Conservation (phyloP, 2,113 vertebrate species). For the Gambusia holbrooki region DNA sequence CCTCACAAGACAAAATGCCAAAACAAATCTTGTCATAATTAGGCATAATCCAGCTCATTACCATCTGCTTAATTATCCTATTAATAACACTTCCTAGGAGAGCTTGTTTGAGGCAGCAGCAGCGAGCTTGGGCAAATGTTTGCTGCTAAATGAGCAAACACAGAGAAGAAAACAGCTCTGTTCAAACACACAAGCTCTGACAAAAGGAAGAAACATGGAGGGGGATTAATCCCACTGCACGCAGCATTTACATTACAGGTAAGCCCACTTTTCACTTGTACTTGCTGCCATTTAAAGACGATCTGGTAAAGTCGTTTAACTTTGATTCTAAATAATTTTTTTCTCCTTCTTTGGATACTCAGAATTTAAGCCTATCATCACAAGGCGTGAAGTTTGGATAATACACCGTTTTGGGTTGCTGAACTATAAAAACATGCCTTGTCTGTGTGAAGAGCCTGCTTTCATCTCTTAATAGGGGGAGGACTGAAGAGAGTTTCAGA, state of each 20-base stretch:
- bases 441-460: conserved; percentile 3
- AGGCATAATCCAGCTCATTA: conserved; percentile 99
- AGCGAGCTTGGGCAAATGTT: conserved; percentile 91
- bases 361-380: background rate
- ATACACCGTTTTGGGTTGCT: background rate
- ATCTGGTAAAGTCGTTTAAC: background rate
- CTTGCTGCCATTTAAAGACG: background rate
- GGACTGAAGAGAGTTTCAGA: conserved; percentile 8
- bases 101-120: conserved; percentile 88
- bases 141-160: conserved; percentile 98
- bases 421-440: background rate
- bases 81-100: conserved; percentile 98
- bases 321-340: background rate
- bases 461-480: conserved; percentile 22
- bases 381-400: background rate
- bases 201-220: conserved; percentile 78
- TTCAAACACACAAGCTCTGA: conserved; percentile 87
- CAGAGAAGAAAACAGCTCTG: conserved; percentile 93
- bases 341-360: background rate
- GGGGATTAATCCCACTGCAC: conserved; percentile 75
- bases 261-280: background rate
- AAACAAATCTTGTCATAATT: conserved; percentile 99
- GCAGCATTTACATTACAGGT: conserved; percentile 42
- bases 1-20: conserved; percentile 91
- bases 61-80: conserved; percentile 98